phyloP scores from a whole-genome alignment of 2,888 invertebrate species.

The Xanthorhoe designata region DNA sequence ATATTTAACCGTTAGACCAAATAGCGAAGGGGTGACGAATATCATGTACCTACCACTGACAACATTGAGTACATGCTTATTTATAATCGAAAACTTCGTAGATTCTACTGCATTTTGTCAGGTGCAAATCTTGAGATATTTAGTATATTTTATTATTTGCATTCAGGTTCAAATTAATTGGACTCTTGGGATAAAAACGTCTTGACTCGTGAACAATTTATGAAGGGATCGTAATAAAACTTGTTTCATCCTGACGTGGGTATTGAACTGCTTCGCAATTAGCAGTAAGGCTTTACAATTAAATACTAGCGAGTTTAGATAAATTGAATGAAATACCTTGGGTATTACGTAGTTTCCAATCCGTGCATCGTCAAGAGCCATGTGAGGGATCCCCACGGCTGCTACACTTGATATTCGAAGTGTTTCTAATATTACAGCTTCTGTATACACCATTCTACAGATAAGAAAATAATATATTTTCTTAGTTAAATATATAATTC shows the following conservation, averaged over 20 bases:
- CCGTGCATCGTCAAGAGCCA: slow-evolving; percentile 89
- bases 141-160: neutral
- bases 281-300: neutral
- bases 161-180: neutral
- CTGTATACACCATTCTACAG: slow-evolving; percentile 90
- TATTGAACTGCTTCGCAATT: neutral
- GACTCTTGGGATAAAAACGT: neutral
- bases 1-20: neutral
- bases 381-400: slow-evolving; percentile 92
- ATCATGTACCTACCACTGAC: neutral
- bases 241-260: neutral
- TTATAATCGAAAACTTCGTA: neutral
- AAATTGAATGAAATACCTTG: slow-evolving; percentile 82
- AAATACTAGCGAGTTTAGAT: neutral
- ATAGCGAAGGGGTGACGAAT: too few relatives aligned
- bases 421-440: slow-evolving; percentile 91
- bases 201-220: neutral
- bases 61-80: neutral
- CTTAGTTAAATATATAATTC: too few relatives aligned
- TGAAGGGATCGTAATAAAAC: neutral
- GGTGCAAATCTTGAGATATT: neutral
- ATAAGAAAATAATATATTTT: slow-evolving; percentile 21
- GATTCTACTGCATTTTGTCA: neutral
- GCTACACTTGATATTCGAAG: slow-evolving; percentile 91
- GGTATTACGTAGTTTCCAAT: slow-evolving; percentile 90